phyloP scores from a whole-genome alignment of 1,140 invertebrate genomes.

The Doryteuthis pealeii region DNA sequence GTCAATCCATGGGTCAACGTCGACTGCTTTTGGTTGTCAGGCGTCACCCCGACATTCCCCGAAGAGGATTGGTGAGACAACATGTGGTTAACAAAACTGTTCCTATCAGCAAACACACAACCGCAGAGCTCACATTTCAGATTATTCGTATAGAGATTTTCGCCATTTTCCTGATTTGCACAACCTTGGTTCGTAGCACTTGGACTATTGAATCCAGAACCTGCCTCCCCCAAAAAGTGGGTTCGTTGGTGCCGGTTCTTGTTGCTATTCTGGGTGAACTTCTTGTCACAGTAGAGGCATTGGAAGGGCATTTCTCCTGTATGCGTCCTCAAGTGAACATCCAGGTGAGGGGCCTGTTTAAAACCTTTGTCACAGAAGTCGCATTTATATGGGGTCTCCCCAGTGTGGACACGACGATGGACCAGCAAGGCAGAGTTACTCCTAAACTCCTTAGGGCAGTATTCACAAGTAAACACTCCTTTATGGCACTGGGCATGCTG shows the following conservation, averaged over 20 bases:
- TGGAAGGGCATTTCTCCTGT: slow-evolving; percentile 31
- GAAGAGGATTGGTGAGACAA: slow-evolving; percentile 92
- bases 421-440: slow-evolving; percentile 58
- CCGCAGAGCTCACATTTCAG: slow-evolving; percentile 78
- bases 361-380: slow-evolving; percentile 21
- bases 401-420: slow-evolving; percentile 60
- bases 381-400: slow-evolving; percentile 51
- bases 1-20: slow-evolving; percentile 77
- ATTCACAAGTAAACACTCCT: slow-evolving; percentile 66
- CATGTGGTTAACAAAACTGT: slow-evolving; percentile 88
- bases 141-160: slow-evolving; percentile 77
- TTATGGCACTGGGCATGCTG: slow-evolving; percentile 71
- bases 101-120: slow-evolving; percentile 80
- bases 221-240: not conserved
- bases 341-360: slow-evolving; percentile 47
- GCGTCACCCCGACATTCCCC: slow-evolving; percentile 84
- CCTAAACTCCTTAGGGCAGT: slow-evolving; percentile 55
- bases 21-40: slow-evolving; percentile 67
- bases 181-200: slow-evolving; percentile 23
- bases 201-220: not conserved
- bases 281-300: slow-evolving; percentile 69
- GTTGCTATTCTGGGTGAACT: slow-evolving; percentile 37
- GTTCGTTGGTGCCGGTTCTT: slow-evolving; percentile 18
- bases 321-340: slow-evolving; percentile 28
- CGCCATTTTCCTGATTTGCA: slow-evolving; percentile 19